Evolutionary conservation across 1,140 invertebrate genomes (phyloP).

Genomic region (Argopecten irradians): DNA sequence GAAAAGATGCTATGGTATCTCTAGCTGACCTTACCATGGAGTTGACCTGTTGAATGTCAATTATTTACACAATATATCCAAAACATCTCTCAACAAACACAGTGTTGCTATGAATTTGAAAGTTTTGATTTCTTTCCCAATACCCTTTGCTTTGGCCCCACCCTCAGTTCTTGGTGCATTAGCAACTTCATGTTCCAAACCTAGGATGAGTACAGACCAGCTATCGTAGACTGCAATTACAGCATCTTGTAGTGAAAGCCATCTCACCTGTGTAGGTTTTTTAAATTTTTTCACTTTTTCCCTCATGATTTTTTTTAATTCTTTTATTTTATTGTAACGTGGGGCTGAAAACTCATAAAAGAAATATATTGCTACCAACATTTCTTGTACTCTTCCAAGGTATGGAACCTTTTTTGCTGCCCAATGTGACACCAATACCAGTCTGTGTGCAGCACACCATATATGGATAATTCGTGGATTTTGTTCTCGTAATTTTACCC

Average conservation of each 20-base stretch:
- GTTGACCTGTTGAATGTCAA: slow-evolving; percentile 20
- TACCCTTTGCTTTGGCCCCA: slow-evolving; percentile 31
- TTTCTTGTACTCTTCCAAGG: slow-evolving; percentile 23
- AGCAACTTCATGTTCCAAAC: slow-evolving; percentile 31
- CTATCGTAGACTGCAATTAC: neutral
- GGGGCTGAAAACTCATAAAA: slow-evolving; percentile 35
- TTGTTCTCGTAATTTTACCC: too few relatives aligned
- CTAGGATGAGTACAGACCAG: neutral
- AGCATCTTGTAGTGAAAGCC: slow-evolving; percentile 16
- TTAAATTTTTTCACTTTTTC: slow-evolving; percentile 34
- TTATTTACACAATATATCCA: neutral
- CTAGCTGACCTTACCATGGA: slow-evolving; percentile 19
- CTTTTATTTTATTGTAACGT: slow-evolving; percentile 33
- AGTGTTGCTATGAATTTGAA: slow-evolving; percentile 28
- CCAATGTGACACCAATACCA: neutral
- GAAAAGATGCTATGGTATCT: slow-evolving; percentile 27
- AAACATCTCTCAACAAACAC: slow-evolving; percentile 26
- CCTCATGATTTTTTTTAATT: slow-evolving; percentile 26
- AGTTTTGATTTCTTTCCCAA: neutral
- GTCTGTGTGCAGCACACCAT: too few relatives aligned
- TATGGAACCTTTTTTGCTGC: slow-evolving; percentile 25
- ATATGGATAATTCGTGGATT: too few relatives aligned
- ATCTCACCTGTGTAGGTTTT: slow-evolving; percentile 37
- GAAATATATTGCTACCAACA: slow-evolving; percentile 28
- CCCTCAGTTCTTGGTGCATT: slow-evolving; percentile 28